These are phyloP conservation scores for Semotilus atromaculatus DNA, from an alignment of 2,797 vertebrate species.

Conservation along the genomic window DNA sequence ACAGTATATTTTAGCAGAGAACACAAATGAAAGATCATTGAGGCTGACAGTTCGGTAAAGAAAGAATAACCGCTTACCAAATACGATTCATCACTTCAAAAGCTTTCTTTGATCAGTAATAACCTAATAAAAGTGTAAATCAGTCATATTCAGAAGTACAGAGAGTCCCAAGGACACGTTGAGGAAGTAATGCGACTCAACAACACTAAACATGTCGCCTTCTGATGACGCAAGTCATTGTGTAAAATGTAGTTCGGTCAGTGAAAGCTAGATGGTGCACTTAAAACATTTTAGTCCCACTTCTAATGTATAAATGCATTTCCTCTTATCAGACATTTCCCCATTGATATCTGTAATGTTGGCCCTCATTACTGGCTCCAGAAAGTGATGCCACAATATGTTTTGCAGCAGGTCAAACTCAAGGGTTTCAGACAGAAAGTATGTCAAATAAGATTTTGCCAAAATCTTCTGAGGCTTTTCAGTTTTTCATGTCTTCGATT, in stretches of 20 bases:
- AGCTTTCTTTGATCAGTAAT: not conserved
- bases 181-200: not conserved
- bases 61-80: constrained; percentile 17
- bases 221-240: constrained; percentile 55
- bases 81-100: not conserved
- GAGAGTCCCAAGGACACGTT: constrained; percentile 66
- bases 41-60: not conserved
- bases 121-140: not conserved
- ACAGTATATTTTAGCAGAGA: not conserved
- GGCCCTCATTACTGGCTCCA: not conserved
- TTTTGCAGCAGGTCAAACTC: not conserved
- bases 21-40: not conserved
- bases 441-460: not conserved
- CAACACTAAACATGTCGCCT: constrained; percentile 57
- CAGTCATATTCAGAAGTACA: not conserved
- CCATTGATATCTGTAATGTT: not conserved
- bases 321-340: not conserved
- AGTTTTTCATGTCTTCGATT: not conserved
- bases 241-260: not conserved
- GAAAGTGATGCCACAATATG: not conserved
- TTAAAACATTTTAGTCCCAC: not conserved
- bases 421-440: not conserved
- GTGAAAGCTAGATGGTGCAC: constrained; percentile 40
- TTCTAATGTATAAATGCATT: not conserved
- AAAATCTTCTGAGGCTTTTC: not conserved